Conservation (phyloP, 2,113 vertebrate genomes). For the Lepus americanus region DNA sequence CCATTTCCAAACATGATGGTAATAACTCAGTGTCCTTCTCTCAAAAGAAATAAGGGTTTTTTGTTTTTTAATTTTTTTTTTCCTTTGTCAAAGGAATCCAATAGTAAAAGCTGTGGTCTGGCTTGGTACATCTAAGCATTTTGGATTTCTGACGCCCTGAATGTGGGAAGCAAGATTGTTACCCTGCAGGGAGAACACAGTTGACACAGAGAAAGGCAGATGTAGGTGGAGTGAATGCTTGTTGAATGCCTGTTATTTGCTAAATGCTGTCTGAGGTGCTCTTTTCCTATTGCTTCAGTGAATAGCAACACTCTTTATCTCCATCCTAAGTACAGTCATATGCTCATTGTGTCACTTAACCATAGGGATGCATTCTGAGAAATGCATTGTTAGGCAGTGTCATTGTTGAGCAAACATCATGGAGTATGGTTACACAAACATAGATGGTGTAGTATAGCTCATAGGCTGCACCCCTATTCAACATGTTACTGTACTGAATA, state of each 20-base stretch:
- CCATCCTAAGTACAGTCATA: background rate
- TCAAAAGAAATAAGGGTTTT: background rate
- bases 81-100: background rate
- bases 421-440: too few relatives aligned
- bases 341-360: too few relatives aligned
- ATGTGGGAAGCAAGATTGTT: background rate
- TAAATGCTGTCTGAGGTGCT: background rate
- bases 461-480: too few relatives aligned
- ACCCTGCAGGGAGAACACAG: background rate
- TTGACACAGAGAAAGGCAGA: background rate
- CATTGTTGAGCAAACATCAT: too few relatives aligned
- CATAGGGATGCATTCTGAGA: too few relatives aligned
- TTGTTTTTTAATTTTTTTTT: background rate
- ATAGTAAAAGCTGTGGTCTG: background rate
- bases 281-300: background rate
- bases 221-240: background rate
- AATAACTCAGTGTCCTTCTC: background rate
- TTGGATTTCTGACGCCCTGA: background rate
- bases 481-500: too few relatives aligned
- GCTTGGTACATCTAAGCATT: background rate
- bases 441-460: too few relatives aligned
- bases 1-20: background rate
- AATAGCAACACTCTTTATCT: background rate
- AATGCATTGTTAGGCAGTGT: too few relatives aligned
- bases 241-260: background rate